A percentile compares a stretch with the other conserved stretches of the same genome.
Evolutionary conservation across 2,888 invertebrate genomes (phyloP).

Genomic region (Meloe dianella): DNA sequence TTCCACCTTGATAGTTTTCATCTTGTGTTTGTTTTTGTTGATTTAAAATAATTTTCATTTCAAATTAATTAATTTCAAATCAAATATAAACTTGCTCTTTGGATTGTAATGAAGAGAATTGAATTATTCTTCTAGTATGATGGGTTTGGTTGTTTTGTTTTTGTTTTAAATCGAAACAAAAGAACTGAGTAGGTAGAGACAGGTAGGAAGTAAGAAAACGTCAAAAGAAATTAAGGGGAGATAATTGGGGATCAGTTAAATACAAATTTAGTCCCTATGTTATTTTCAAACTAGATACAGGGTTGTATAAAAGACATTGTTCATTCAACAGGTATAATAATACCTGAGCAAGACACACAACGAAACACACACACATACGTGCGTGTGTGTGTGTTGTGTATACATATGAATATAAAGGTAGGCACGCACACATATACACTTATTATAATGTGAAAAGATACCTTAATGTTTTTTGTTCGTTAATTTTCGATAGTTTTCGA

Average conservation of each 20-base stretch:
- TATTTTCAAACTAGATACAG: not conserved
- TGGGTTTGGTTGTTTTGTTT: not conserved
- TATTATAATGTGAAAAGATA: constrained; percentile 1
- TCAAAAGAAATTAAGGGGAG: not conserved
- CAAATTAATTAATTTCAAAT: not conserved
- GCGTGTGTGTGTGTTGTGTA: not conserved
- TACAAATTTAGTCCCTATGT: not conserved
- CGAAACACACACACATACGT: not conserved
- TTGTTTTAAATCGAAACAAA: not conserved
- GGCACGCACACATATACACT: not conserved
- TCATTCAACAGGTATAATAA: constrained; percentile 8
- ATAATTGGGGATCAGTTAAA: not conserved
- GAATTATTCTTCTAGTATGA: not conserved
- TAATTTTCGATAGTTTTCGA: constrained; percentile 48
- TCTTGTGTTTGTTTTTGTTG: no score
- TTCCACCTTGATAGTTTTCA: not conserved
- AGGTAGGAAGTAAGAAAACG: not conserved
- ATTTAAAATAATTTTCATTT: not conserved
- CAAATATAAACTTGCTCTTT: not conserved
- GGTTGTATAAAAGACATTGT: not conserved
- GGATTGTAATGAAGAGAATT: not conserved
- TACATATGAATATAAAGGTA: not conserved
- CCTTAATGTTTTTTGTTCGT: constrained; percentile 42
- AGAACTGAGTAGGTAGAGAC: not conserved
- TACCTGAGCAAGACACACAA: not conserved